phyloP scores from a whole-genome alignment of 2,888 invertebrate species.

The Synanthedon tipuliformis region DNA sequence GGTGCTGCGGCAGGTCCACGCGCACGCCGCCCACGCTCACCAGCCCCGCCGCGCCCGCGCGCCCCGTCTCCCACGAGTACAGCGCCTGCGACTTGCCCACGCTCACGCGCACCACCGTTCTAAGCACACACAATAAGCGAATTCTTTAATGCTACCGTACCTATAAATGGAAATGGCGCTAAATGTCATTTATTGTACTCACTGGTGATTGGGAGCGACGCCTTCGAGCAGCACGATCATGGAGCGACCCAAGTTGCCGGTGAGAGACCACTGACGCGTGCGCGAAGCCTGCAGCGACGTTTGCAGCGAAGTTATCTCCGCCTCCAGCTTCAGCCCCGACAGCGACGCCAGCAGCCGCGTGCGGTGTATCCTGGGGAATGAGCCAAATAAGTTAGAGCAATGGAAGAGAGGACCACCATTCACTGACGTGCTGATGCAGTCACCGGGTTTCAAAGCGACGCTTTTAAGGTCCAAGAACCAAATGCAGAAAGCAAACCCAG shows the following conservation, averaged over 20 bases:
- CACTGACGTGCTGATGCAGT: no score
- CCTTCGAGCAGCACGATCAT: constrained; percentile 94
- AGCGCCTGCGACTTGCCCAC: constrained; percentile 93
- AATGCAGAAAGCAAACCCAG: no score
- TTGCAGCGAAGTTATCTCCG: constrained; percentile 91
- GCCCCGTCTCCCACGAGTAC: constrained; percentile 85
- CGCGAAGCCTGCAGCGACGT: constrained; percentile 93
- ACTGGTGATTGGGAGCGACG: constrained; percentile 90
- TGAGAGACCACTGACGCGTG: constrained; percentile 85
- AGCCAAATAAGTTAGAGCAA: no score
- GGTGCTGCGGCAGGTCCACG: constrained; percentile 98
- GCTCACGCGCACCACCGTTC: constrained; percentile 92
- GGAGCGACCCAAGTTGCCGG: constrained; percentile 90
- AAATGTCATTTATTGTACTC: constrained; percentile 25
- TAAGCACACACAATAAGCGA: constrained; percentile 20
- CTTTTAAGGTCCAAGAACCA: no score
- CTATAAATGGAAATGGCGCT: background rate
- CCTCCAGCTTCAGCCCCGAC: constrained; percentile 93
- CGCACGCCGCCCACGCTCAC: constrained; percentile 90
- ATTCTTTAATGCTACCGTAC: no score
- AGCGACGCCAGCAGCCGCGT: constrained; percentile 89
- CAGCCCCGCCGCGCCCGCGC: constrained; percentile 78
- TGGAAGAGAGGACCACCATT: no score
- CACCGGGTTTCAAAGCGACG: no score
- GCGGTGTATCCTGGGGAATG: constrained; percentile 77